These are phyloP conservation scores for Drosophila bipectinata DNA, from an alignment of 1,140 invertebrate species.

Conservation along the genomic window DNA sequence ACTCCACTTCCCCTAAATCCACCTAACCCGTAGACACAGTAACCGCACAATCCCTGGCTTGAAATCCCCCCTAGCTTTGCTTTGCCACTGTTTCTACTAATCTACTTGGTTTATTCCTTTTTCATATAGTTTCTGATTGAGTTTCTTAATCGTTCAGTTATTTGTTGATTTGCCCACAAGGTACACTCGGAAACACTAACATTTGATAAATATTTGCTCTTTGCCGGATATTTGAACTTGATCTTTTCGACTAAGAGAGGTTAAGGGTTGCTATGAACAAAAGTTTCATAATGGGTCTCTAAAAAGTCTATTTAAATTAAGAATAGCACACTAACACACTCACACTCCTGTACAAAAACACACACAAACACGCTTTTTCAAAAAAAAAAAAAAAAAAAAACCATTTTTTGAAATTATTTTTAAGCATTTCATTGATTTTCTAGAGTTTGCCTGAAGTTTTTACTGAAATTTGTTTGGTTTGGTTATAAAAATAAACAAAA, in stretches of 20 bases:
- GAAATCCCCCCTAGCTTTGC: background rate
- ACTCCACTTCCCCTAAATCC: conserved; percentile 4
- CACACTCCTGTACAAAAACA: conserved; percentile 26
- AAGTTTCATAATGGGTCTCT: no score
- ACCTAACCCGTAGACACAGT: conserved; percentile 10
- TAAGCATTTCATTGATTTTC: conserved; percentile 3
- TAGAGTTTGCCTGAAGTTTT: conserved; percentile 17
- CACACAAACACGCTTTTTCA: conserved; percentile 4
- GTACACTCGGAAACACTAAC: background rate
- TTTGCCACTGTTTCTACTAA: background rate
- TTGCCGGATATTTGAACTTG: background rate
- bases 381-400: conserved; percentile 1
- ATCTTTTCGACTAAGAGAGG: background rate
- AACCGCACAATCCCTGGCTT: background rate
- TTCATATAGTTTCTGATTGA: background rate
- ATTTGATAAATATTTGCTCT: background rate
- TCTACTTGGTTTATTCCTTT: background rate
- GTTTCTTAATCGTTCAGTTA: background rate
- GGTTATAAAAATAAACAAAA: background rate
- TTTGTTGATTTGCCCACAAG: background rate
- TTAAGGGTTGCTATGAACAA: background rate
- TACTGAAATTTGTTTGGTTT: conserved; percentile 2
- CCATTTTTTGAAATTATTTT: background rate
- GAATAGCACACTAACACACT: conserved; percentile 14
- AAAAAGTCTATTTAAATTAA: conserved; percentile 11